Evolutionary conservation across 2,888 invertebrate genomes (phyloP), one percentile per base, ranked within the genome.

Genomic region (Andrena dorsata): DNA sequence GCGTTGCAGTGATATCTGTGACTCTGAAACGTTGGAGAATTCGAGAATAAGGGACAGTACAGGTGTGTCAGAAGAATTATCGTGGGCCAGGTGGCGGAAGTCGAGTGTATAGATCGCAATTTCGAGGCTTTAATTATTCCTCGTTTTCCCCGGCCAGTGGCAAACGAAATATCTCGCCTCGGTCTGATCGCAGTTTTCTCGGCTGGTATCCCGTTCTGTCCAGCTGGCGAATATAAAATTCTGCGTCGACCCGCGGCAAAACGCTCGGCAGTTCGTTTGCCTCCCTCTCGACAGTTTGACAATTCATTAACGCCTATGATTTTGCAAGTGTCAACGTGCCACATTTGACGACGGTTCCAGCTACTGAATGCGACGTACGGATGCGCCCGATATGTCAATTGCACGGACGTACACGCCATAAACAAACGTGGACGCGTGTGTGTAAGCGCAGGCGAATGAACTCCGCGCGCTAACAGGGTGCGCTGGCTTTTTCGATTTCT

Each of bases 221-320:
- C 20, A 10, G 35, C 30, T 23, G 65, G 28, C 41, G 35, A 32
- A n/a, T 47, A 51, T 66, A 72, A 73, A 73, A 73, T 64, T 41
- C 51, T 5, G 13, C 41, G 16, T 10, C 20, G n/a, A 41, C 16
- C 16, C 4, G 20, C 23, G n/a, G 47, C 3, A 26, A 20, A 53
- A 73, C 41, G 47, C n/a, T 32, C 32, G 20, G 51, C 10, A 35
- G 71, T 64, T 63, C 58, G 63, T 79, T 76, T 47, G 30, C 71
- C 53, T 76, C 63, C 32, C 66, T 35, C 28, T 26, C 53, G 75
- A 68, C 58, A 75, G 72, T 70, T 70, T 82, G 87, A 77, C 83
- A 87, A 87, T 87, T 85, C 87, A 87, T 86, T 87, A 87, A 70
- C 75, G 75, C 71, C 64, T 64, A 74, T 66, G 80, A 80, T 80